These are phyloP conservation scores for Cacoxenus indagator DNA, from an alignment of 2,888 invertebrate species.

Conservation along the genomic window DNA sequence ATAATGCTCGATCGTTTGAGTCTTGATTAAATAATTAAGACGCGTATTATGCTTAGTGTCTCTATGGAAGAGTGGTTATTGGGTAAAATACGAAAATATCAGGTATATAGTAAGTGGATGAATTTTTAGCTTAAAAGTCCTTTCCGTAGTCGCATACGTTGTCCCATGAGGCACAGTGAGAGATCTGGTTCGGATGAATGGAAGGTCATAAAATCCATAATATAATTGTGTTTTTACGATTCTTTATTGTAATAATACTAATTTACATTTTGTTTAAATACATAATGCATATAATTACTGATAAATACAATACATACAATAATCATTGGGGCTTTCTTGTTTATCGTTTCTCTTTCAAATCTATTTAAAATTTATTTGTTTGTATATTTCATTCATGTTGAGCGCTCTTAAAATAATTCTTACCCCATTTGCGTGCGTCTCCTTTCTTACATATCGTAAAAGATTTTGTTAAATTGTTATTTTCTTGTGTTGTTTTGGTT, in stretches of 20 bases:
- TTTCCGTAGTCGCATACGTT: too few species aligned
- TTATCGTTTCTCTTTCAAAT: constrained; percentile 25
- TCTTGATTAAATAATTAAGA: too few species aligned
- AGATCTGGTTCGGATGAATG: neutral
- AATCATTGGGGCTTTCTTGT: constrained; percentile 26
- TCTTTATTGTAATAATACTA: constrained; percentile 30
- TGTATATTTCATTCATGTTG: constrained; percentile 17
- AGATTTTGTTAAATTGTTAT: too few species aligned
- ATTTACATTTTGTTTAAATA: constrained; percentile 33
- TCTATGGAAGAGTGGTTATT: too few species aligned
- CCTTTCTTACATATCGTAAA: too few species aligned
- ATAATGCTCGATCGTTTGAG: too few species aligned
- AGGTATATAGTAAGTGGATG: too few species aligned
- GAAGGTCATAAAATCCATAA: neutral
- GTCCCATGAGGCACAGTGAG: neutral
- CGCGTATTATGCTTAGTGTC: too few species aligned
- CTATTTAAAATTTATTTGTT: constrained; percentile 12
- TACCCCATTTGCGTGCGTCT: too few species aligned
- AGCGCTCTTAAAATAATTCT: constrained; percentile 25
- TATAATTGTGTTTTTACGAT: constrained; percentile 21
- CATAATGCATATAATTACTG: constrained; percentile 38
- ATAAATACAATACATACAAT: constrained; percentile 36
- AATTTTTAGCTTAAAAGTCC: too few species aligned
- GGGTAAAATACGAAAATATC: too few species aligned
- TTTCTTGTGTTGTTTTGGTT: too few species aligned